phyloP scores from a whole-genome alignment of 2,888 invertebrate species.

The Blomia tropicalis region DNA sequence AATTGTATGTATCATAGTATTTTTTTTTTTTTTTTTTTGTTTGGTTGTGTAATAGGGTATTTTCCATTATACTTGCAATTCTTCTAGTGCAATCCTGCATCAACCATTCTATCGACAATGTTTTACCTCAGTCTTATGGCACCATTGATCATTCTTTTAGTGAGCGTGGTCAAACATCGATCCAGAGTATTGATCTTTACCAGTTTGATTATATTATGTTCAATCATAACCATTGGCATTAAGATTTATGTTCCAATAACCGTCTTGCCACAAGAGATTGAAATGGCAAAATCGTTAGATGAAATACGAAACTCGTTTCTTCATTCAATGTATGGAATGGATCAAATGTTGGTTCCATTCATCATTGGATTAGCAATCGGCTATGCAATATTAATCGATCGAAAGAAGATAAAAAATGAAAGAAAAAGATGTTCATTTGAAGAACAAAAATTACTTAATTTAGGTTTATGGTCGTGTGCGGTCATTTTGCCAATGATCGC shows the following conservation, averaged over 20 bases:
- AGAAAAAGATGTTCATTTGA: background rate
- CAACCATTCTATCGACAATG: background rate
- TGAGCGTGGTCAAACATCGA: background rate
- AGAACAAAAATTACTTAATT: background rate
- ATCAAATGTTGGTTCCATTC: slow-evolving; percentile 14
- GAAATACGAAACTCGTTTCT: background rate
- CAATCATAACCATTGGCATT: background rate
- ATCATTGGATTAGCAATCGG: slow-evolving; percentile 6
- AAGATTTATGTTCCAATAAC: background rate
- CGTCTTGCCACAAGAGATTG: slow-evolving; percentile 11
- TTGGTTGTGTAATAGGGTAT: background rate
- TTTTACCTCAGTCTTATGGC: background rate
- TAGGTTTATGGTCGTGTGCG: background rate
- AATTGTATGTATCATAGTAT: slow-evolving; percentile 3
- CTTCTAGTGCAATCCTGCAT: background rate
- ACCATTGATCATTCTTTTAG: background rate
- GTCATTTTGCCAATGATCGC: background rate
- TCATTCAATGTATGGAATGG: background rate
- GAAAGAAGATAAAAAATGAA: too few relatives aligned
- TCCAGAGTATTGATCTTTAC: background rate
- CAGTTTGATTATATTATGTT: background rate
- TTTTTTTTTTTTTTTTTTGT: background rate
- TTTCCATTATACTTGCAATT: background rate
- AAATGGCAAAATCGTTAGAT: background rate
- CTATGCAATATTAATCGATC: background rate